Conservation (phyloP, 1,140 invertebrate species). For the Cyclargus thomasi region DNA sequence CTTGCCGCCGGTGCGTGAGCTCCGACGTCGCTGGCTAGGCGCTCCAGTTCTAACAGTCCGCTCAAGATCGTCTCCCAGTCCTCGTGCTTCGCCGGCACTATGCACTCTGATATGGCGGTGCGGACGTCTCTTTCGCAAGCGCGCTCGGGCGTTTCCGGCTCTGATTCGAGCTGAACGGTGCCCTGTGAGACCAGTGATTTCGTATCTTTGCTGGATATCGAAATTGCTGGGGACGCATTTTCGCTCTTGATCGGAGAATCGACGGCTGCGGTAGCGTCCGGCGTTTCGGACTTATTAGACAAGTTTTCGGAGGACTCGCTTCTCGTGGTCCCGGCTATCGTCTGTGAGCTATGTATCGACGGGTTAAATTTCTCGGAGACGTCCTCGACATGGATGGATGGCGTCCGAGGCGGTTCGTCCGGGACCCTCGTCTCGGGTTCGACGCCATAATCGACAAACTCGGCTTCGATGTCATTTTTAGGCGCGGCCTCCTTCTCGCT, state of each 20-base stretch:
- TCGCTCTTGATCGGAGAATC: conserved; percentile 8
- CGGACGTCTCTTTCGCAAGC: conserved; percentile 49
- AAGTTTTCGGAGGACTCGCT: conserved; percentile 10
- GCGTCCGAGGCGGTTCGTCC: conserved; percentile 40
- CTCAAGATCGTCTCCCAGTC: conserved; percentile 92
- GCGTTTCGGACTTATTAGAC: not conserved
- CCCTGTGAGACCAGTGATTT: conserved; percentile 12
- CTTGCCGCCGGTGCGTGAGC: conserved; percentile 79
- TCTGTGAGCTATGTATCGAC: conserved; percentile 24
- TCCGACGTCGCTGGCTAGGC: conserved; percentile 83
- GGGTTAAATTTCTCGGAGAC: conserved; percentile 35
- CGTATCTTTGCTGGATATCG: conserved; percentile 21
- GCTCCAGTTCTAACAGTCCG: conserved; percentile 83
- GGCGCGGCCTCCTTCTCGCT: conserved; percentile 20
- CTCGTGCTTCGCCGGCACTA: conserved; percentile 61
- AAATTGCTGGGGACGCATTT: conserved; percentile 24
- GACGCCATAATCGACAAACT: conserved; percentile 19
- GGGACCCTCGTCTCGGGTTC: conserved; percentile 15
- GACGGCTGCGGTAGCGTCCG: conserved; percentile 13
- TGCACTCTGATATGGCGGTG: conserved; percentile 55
- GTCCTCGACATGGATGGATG: conserved; percentile 56
- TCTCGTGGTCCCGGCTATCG: conserved; percentile 13
- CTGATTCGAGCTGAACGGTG: not conserved
- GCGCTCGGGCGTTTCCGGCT: conserved; percentile 14
- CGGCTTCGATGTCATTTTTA: conserved; percentile 21